Conservation (phyloP, 2,888 invertebrate species). For the Ophion ellenae region DNA sequence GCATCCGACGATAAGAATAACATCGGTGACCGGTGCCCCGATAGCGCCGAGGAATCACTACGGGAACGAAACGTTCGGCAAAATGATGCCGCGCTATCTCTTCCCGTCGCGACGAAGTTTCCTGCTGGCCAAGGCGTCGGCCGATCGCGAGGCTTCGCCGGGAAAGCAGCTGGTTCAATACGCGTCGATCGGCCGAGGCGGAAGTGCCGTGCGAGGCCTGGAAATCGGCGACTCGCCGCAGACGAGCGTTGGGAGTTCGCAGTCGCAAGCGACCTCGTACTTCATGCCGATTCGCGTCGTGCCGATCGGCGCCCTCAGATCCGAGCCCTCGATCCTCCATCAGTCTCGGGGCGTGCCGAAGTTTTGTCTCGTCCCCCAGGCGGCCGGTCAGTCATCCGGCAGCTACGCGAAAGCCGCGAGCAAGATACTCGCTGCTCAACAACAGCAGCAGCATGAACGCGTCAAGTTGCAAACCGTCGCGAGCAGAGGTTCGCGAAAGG, state of each 20-base stretch:
- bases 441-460: constrained; percentile 3
- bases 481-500: background rate
- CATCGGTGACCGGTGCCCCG: constrained; percentile 45
- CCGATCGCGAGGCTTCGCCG: background rate
- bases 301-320: constrained; percentile 79
- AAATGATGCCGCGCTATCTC: constrained; percentile 71
- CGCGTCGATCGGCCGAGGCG: constrained; percentile 64
- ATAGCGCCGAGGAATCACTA: constrained; percentile 2
- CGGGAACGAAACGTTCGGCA: constrained; percentile 63
- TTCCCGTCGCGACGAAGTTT: constrained; percentile 70
- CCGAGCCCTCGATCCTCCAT: constrained; percentile 78
- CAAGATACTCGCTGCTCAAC: constrained; percentile 14
- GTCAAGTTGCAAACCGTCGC: constrained; percentile 10
- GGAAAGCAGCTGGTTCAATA: constrained; percentile 30
- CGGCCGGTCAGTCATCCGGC: background rate
- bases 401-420: constrained; percentile 13
- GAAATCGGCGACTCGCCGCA: constrained; percentile 43
- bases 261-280: constrained; percentile 70
- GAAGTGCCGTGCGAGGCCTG: constrained; percentile 38
- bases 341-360: constrained; percentile 79
- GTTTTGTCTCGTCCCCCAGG: constrained; percentile 79
- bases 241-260: constrained; percentile 8
- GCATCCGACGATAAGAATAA: constrained; percentile 61
- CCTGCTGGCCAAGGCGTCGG: constrained; percentile 61
- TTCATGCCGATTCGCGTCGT: constrained; percentile 79